Base-by-base conservation (phyloP, 2,113 vertebrate genomes). In the Lagenorhynchus albirostris region DNA sequence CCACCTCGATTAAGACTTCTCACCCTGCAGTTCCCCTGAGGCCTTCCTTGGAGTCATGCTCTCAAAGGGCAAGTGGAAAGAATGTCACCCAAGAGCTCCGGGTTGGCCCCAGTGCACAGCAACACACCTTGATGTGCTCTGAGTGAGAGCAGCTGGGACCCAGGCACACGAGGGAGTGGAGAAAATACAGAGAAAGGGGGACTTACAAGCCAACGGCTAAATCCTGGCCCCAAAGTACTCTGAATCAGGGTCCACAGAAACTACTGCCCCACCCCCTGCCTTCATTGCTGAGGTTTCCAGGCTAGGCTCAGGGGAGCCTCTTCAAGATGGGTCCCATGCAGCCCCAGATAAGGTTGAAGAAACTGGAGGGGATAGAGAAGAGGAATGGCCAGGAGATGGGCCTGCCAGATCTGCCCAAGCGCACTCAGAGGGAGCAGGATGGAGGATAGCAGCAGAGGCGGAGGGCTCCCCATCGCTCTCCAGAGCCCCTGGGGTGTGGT, bases 1-100 rank as follows among this genome's bases (percentile, higher is more conserved):
- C 92, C 84, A 96, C 96, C 96, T 97, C 92, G 81, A 95, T 93
- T 88, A 97, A 98, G 92, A 96, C 93, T 36, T 97, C 76, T 89
- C 83, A 95, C 88, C 79, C 82, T 65, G 96, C 81, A 0, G 1
- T 76, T 98, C 76, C 89, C 92, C 76, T 47, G 36, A 60, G 38
- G 55, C 33, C 31, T 60, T 74, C 36, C 74, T 88, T 7, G 33
- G 44, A 90, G 83, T 26, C 68, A 82, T 8, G 14, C 10, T 94
- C 84, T 92, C 55, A 53, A 63, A 91, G 67, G 36, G 31, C 47
- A 95, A 33, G 36, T 55, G 1, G 29, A 36, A 77, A 58, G 31
- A 25, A 62, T 20, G 47, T 41, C 36, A 4, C 67, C 53, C 31
- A 73, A 83, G 60, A 62, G 23, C n/a, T 31, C 5, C 5, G 33